Conservation (phyloP, 1,140 invertebrate genomes). For the Trachymyrmex septentrionalis region DNA sequence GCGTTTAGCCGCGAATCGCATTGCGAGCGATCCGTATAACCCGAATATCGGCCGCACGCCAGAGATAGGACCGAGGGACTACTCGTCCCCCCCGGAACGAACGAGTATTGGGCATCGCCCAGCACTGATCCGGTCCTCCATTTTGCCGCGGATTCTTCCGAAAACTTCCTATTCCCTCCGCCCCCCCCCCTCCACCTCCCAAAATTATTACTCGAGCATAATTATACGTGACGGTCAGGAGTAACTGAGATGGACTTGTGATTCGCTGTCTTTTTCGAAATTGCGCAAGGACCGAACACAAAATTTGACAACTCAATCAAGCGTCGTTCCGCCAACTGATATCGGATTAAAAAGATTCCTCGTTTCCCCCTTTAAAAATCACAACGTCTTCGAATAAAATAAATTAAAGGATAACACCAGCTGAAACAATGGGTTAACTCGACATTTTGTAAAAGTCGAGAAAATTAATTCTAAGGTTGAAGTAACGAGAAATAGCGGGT, state of each 20-base stretch:
- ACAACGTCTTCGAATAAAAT: neutral
- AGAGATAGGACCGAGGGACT: slow-evolving; percentile 73
- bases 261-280: neutral
- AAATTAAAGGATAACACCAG: neutral
- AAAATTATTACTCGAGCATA: slow-evolving; percentile 35
- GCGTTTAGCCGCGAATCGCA: slow-evolving; percentile 85
- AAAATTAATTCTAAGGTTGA: no score
- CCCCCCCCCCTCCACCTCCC: no score
- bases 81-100: slow-evolving; percentile 62
- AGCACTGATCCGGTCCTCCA: slow-evolving; percentile 58
- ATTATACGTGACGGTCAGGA: neutral
- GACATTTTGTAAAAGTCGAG: no score
- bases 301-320: neutral
- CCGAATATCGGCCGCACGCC: slow-evolving; percentile 81
- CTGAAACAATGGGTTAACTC: no score
- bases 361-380: neutral
- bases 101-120: slow-evolving; percentile 71
- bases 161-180: neutral
- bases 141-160: slow-evolving; percentile 58
- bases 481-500: no score
- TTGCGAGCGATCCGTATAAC: slow-evolving; percentile 84
- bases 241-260: neutral
- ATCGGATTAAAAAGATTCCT: neutral
- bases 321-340: neutral
- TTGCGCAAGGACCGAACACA: neutral